phyloP scores from a whole-genome alignment of 2,113 vertebrate species.

The Pelmatolapia mariae region DNA sequence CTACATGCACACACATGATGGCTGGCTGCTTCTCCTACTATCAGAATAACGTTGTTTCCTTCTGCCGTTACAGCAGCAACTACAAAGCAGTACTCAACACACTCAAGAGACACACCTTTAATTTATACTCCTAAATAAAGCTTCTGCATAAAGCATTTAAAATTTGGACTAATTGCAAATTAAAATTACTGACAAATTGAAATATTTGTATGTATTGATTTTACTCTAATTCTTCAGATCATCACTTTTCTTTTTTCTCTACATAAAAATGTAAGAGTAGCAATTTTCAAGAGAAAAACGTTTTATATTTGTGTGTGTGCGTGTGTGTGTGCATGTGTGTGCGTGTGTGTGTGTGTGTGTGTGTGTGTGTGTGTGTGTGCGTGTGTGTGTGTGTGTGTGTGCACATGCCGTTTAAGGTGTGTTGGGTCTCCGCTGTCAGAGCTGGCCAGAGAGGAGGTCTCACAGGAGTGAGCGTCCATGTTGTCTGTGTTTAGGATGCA shows the following conservation, averaged over 20 bases:
- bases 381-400: accelerated
- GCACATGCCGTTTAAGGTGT: conserved; percentile 80
- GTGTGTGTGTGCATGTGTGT: too few species aligned
- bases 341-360: too few species aligned
- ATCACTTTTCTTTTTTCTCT: background rate
- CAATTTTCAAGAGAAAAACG: background rate
- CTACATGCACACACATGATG: background rate
- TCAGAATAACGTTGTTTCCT: background rate
- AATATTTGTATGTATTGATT: background rate
- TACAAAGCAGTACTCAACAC: background rate
- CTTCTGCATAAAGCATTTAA: too few species aligned
- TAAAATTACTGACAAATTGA: background rate
- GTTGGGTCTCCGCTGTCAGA: conserved; percentile 95
- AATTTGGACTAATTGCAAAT: background rate
- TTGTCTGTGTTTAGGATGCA: conserved; percentile 86
- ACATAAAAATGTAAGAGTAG: background rate
- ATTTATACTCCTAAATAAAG: background rate
- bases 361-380: too few species aligned
- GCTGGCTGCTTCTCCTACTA: background rate
- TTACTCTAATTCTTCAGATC: background rate
- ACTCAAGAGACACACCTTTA: background rate
- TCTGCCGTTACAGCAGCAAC: background rate
- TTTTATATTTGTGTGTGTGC: background rate
- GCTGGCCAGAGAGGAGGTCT: conserved; percentile 95
- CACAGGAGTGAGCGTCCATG: conserved; percentile 89